phyloP scores from a whole-genome alignment of 2,888 invertebrate genomes.

The Sarcophaga rosellei region DNA sequence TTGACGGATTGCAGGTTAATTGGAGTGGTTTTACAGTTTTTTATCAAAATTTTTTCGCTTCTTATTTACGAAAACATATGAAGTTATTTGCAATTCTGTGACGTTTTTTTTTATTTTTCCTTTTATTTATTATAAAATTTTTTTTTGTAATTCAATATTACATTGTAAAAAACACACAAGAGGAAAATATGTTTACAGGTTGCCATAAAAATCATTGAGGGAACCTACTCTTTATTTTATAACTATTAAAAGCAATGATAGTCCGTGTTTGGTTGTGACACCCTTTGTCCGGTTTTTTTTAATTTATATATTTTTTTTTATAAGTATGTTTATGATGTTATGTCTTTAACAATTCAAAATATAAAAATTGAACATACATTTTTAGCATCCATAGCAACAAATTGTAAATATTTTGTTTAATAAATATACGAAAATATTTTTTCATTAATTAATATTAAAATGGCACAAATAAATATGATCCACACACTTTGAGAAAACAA shows the following conservation, averaged over 20 bases:
- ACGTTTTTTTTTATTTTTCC: neutral
- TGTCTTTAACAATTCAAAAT: too few species aligned
- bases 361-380: too few species aligned
- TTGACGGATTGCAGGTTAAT: neutral
- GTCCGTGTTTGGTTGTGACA: too few species aligned
- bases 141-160: neutral
- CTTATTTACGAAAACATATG: neutral
- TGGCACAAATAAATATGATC: neutral
- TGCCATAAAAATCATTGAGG: too few species aligned
- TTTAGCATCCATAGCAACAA: too few species aligned
- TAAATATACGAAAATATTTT: neutral
- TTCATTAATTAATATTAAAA: neutral
- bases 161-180: neutral
- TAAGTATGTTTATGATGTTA: neutral
- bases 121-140: neutral
- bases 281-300: neutral
- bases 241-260: too few species aligned
- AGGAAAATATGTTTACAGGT: too few species aligned
- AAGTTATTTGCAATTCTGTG: neutral
- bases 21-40: neutral
- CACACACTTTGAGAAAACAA: too few species aligned
- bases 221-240: too few species aligned
- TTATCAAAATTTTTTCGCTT: neutral
- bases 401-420: neutral
- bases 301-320: neutral